Conservation (phyloP, 2,888 invertebrate species). For the Hydroisotoma schaefferi region DNA sequence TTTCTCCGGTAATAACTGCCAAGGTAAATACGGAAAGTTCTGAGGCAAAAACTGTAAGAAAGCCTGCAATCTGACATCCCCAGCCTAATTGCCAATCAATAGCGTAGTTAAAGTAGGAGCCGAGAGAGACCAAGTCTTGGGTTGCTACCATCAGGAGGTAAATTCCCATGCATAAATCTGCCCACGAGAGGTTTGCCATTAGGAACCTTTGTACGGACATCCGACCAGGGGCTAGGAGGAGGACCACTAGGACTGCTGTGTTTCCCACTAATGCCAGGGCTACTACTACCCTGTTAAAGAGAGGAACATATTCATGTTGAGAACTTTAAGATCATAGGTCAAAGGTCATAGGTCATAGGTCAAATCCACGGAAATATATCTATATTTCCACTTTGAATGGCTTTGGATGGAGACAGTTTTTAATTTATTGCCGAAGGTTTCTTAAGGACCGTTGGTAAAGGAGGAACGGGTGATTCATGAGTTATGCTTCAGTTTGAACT, state of each 20-base stretch:
- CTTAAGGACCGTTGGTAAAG: neutral
- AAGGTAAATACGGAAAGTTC: slow-evolving; percentile 84
- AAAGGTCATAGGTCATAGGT: too few relatives aligned
- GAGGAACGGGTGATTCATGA: too few relatives aligned
- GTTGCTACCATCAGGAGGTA: slow-evolving; percentile 79
- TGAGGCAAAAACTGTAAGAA: slow-evolving; percentile 80
- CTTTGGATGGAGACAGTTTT: too few relatives aligned
- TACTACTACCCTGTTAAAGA: slow-evolving; percentile 61
- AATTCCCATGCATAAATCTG: slow-evolving; percentile 81
- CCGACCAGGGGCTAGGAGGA: slow-evolving; percentile 61
- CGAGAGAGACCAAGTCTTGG: slow-evolving; percentile 77
- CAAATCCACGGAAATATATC: too few relatives aligned
- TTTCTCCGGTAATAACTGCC: slow-evolving; percentile 78
- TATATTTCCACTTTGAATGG: too few relatives aligned
- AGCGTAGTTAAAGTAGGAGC: slow-evolving; percentile 84
- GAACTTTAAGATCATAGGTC: too few relatives aligned
- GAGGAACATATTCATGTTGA: neutral
- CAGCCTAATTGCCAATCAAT: slow-evolving; percentile 80
- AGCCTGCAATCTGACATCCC: slow-evolving; percentile 82
- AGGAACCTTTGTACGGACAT: slow-evolving; percentile 61
- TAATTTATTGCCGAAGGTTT: too few relatives aligned
- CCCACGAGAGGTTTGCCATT: slow-evolving; percentile 79
- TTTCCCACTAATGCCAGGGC: slow-evolving; percentile 78
- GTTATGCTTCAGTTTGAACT: too few relatives aligned
- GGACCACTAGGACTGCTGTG: slow-evolving; percentile 72